Conservation (phyloP, 1,140 invertebrate genomes). For the Neoseiulus cucumeris region DNA sequence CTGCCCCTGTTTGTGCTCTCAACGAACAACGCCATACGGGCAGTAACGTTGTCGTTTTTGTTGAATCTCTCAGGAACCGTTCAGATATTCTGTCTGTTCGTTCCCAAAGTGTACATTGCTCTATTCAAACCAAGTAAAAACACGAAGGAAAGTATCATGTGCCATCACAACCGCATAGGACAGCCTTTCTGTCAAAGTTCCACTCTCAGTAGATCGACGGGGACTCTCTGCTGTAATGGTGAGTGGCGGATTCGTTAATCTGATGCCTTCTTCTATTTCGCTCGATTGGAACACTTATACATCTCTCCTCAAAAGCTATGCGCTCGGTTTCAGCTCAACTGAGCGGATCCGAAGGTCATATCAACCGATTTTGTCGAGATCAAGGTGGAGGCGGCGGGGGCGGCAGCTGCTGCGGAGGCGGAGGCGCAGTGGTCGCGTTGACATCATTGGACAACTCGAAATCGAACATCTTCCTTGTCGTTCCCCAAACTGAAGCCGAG, state of each 20-base stretch:
- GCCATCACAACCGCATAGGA: constrained; percentile 20
- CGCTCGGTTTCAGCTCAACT: not conserved
- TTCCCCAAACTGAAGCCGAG: not conserved
- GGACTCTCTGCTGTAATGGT: constrained; percentile 5
- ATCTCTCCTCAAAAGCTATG: not conserved
- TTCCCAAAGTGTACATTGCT: constrained; percentile 37
- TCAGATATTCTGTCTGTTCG: constrained; percentile 21
- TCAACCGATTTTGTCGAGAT: not conserved
- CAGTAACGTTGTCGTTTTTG: constrained; percentile 35
- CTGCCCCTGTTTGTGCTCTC: constrained; percentile 44
- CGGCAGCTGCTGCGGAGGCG: too few species aligned
- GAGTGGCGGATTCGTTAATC: not conserved
- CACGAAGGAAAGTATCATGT: constrained; percentile 40
- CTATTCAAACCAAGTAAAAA: constrained; percentile 45
- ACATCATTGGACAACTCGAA: not conserved
- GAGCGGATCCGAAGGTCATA: constrained; percentile 7
- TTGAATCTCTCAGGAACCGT: constrained; percentile 29
- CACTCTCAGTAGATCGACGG: constrained; percentile 5
- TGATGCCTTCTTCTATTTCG: too few species aligned
- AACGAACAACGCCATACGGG: constrained; percentile 30
- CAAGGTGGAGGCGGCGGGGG: not conserved
- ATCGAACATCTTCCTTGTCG: not conserved
- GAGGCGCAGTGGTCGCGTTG: too few species aligned
- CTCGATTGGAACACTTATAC: too few species aligned
- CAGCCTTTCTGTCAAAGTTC: constrained; percentile 9